A percentile compares a stretch with the other conserved stretches of the same genome.
These are phyloP conservation scores for Scomber scombrus DNA, from an alignment of 2,113 vertebrate genomes.

Conservation along the genomic window DNA sequence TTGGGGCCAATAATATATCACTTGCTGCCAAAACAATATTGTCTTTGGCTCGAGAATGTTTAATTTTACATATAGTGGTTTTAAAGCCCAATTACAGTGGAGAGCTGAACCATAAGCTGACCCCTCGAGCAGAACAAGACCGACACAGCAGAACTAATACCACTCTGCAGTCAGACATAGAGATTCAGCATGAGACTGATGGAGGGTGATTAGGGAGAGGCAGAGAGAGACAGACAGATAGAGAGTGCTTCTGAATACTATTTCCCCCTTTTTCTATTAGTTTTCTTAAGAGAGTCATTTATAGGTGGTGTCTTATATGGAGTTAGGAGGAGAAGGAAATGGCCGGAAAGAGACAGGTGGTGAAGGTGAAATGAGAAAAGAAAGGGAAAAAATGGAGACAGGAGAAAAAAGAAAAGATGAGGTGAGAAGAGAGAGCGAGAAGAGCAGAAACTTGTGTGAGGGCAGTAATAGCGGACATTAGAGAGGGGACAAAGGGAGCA, in stretches of 20 bases:
- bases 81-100: conserved; percentile 58
- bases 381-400: neutral
- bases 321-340: conserved; percentile 19
- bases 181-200: conserved; percentile 52
- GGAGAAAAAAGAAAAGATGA: neutral
- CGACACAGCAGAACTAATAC: conserved; percentile 60
- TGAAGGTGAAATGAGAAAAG: conserved; percentile 32
- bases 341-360: conserved; percentile 12
- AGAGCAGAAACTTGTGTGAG: conserved; percentile 17
- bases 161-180: conserved; percentile 18
- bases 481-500: conserved; percentile 28
- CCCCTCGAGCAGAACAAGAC: conserved; percentile 51
- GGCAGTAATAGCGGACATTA: conserved; percentile 49
- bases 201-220: conserved; percentile 52
- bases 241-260: conserved; percentile 6
- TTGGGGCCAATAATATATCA: conserved; percentile 24
- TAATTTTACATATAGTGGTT: conserved; percentile 40
- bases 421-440: conserved; percentile 1
- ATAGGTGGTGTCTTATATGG: conserved; percentile 7
- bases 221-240: conserved; percentile 22
- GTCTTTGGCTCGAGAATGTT: neutral
- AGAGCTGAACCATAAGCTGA: conserved; percentile 47
- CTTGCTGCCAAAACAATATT: conserved; percentile 22
- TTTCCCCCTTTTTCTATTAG: conserved; percentile 27
- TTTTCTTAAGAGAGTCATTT: conserved; percentile 44